Base-by-base conservation (phyloP, 1,140 invertebrate species). In the Paralvinella palmiformis region DNA sequence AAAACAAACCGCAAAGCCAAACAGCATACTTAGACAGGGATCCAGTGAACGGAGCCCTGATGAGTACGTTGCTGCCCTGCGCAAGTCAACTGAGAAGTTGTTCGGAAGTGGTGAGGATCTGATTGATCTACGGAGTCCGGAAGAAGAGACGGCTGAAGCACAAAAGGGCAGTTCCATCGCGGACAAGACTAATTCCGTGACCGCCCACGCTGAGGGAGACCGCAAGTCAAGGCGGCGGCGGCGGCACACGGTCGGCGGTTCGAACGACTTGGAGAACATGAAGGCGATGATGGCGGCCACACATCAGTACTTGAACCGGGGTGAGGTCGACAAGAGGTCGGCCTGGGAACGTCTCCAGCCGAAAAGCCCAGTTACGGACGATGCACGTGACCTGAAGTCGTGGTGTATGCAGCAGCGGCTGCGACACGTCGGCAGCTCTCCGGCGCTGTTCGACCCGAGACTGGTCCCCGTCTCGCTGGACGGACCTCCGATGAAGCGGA, bases 201-300 rank as follows among this genome's bases (percentile, higher is more conserved):
- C 44, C 20, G 22, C 56, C 10, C 17, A 35, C 24, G 31, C 10
- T 6, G 15, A 58, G 41, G 3, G 29, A 31, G 17, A 55, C 74
- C 79, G 88, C 45, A 89, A 88, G 37, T 90, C 53, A 56, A 20
- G 29, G 53, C 7, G 32, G 56, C 29, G 71, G 45, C 83, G 92
- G 15, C 83, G 92, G n/a, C 92, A 94, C 79, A 95, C 92, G 1
- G 91, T 95, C 0, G 91, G 91, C 33, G 91, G 92, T 20, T 91
- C 89, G 0, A 90, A 91, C 74, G 91, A 94, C 75, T 89, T 88
- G 32, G 87, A 88, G 71, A 87, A 88, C 69, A 82, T 88, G 36
- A 70, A 71, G 32, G 55, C 84, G 79, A 57, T 87, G 83, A 83
- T 71, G 84, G 62, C 63, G 31, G 56, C 72, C 13, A 65, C 64